Percentiles rank a stretch among this genome's conserved stretches.
Conservation (phyloP, 2,797 vertebrate species). For the Argentina silus region DNA sequence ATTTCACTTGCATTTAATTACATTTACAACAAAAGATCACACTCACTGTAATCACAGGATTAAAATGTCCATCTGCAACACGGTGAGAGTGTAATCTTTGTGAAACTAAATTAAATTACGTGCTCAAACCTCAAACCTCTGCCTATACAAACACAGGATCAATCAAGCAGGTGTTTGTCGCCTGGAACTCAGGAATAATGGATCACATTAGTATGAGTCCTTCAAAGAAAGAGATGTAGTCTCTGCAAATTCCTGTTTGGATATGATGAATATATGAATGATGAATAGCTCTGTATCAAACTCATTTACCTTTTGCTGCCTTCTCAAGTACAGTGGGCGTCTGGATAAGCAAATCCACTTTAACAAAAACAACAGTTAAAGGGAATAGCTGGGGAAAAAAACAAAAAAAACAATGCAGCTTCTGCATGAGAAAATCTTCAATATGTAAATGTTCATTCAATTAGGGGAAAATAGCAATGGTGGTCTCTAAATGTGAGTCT, state of each 20-base stretch:
- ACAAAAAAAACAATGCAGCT: slow-evolving; percentile 5
- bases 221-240: background rate
- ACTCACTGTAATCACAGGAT: too few relatives aligned
- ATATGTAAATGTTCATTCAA: background rate
- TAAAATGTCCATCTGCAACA: too few relatives aligned
- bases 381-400: background rate
- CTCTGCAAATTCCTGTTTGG: background rate
- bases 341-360: background rate
- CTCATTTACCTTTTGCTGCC: background rate
- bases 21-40: too few relatives aligned
- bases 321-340: background rate
- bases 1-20: too few relatives aligned
- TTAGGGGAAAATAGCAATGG: background rate
- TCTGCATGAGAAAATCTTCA: slow-evolving; percentile 5
- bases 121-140: too few relatives aligned
- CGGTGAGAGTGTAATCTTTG: too few relatives aligned
- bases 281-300: slow-evolving; percentile 1
- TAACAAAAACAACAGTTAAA: slow-evolving; percentile 9
- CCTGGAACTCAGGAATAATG: background rate
- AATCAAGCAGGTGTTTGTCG: background rate
- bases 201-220: background rate
- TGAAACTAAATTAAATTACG: too few relatives aligned
- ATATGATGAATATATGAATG: background rate
- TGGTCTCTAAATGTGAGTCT: background rate
- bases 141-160: too few relatives aligned